Evolutionary conservation across 2,888 invertebrate genomes (phyloP), one percentile per base, ranked within the genome.

Genomic region (Cistogaster globosa): DNA sequence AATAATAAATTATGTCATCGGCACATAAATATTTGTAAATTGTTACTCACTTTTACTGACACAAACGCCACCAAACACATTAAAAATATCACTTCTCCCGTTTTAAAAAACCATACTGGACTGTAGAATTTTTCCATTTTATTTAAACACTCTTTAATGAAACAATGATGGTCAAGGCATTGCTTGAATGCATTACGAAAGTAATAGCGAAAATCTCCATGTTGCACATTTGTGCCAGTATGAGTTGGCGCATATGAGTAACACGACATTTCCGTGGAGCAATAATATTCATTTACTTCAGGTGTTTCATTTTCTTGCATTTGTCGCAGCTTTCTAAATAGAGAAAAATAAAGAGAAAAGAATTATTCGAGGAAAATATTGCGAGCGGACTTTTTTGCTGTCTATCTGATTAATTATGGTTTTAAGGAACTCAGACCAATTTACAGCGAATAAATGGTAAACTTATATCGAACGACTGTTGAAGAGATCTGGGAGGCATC

Each of bases 61-160:
- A 90, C 90, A 80, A 92, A 92, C 7, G 91, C 89, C 45, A 91
- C 88, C 53, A 92, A 88, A 67, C 92, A 92, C 79, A 91, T 88
- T 4, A 92, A 87, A 16, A 91, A 88, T 0, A 90, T 91, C 0
- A 90, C 89, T 71, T 91, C 89, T 1, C 89, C 87, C 16, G 90
- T 89, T 87, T 92, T 92, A 0, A 91, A 86, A 32, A 93, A 87
- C 87, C 91, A 90, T 75, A 92, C 89, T 0, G 90, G 89, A 83
- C 89, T 89, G 65, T 90, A 92, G 79, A 93, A 92, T 0, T 82
- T 67, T 76, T 93, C 92, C 84, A 92, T 88, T 82, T 88, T 86
- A 7, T 87, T 60, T n/a, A 91, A 88, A 9, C 89, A 88, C 3
- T 87, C 60, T 32, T 91, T 57, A 26, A 93, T 90, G 60, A 88